Conservation (phyloP, 2,113 vertebrate species). For the Climacteris rufus region DNA sequence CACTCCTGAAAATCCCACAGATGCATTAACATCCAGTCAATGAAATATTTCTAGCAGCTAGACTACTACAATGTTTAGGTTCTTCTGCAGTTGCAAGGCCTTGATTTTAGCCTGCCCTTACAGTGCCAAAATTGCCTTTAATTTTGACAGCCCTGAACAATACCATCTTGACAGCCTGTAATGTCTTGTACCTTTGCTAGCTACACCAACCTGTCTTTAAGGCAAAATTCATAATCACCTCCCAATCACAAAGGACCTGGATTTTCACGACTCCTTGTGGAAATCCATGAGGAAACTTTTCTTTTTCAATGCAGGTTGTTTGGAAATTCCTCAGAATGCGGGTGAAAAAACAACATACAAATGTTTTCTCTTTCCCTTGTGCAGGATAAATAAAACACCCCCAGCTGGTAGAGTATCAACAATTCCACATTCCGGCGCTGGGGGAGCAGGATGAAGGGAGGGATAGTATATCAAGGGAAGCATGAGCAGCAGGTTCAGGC, state of each 20-base stretch:
- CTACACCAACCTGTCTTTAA: background rate
- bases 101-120: background rate
- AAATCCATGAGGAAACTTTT: background rate
- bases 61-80: conserved; percentile 41
- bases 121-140: background rate
- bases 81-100: conserved; percentile 12
- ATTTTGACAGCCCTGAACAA: conserved; percentile 12
- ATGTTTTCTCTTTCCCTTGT: background rate
- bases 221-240: background rate
- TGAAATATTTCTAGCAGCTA: conserved; percentile 53
- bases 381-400: background rate
- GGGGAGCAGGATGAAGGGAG: background rate
- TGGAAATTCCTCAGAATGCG: background rate
- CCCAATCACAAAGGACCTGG: background rate
- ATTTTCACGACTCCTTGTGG: background rate
- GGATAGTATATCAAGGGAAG: background rate
- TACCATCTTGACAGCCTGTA: background rate
- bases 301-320: background rate
- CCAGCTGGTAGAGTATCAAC: background rate
- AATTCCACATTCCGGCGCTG: background rate
- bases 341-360: background rate
- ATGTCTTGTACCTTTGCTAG: background rate
- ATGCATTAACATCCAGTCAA: conserved; percentile 53
- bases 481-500: background rate
- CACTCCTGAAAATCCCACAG: conserved; percentile 50